A percentile compares a stretch with the other conserved stretches of the same genome.
Conservation (phyloP, 2,888 invertebrate species). For the Frankliniella fusca region DNA sequence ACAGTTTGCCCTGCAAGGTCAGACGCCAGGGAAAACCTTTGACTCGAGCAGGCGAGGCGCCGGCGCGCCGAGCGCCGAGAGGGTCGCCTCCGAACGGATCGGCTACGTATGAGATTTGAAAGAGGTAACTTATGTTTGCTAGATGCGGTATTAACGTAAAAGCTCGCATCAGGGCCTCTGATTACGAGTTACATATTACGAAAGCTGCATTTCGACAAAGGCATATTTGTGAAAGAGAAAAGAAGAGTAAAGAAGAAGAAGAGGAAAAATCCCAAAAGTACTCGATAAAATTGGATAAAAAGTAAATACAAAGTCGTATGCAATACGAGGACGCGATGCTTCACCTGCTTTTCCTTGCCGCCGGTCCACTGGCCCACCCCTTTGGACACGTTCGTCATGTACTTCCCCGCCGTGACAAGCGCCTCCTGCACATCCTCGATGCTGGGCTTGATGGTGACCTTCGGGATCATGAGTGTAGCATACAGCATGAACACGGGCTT, state of each 20-base stretch:
- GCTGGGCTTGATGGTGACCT: conserved; percentile 80
- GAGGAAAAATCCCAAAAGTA: not conserved
- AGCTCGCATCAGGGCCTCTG: not conserved
- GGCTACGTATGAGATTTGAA: no score
- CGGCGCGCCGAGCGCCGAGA: no score
- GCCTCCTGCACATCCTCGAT: conserved; percentile 88
- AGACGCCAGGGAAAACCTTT: not conserved
- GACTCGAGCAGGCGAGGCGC: no score
- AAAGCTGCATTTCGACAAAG: not conserved
- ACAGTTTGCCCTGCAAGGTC: not conserved
- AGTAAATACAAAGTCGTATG: not conserved
- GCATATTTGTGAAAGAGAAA: not conserved
- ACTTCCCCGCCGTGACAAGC: conserved; percentile 73
- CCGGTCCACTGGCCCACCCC: conserved; percentile 90
- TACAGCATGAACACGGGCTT: conserved; percentile 75
- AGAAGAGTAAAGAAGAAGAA: not conserved
- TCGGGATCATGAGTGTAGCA: conserved; percentile 80
- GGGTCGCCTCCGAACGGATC: no score
- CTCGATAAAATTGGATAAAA: conserved; percentile 27
- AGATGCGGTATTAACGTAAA: not conserved
- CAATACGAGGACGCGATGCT: conserved; percentile 34
- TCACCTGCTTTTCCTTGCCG: conserved; percentile 52
- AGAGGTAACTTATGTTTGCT: no score
- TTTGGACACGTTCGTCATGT: conserved; percentile 80
- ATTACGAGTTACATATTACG: not conserved